Conservation (phyloP, 2,113 vertebrate species). For the Saccopteryx leptura region DNA sequence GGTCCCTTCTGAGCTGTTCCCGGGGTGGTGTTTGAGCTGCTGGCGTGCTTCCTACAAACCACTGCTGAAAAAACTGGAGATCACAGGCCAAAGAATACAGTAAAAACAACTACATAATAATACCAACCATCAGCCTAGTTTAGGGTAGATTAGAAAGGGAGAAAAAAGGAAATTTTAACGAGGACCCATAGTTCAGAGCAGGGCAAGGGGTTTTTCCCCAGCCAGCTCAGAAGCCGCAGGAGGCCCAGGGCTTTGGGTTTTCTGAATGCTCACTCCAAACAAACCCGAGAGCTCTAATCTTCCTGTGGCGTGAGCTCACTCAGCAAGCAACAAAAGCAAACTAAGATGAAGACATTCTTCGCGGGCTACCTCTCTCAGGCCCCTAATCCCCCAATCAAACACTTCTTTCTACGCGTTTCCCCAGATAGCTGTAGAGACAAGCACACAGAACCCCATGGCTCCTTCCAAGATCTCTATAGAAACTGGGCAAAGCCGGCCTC, state of each 20-base stretch:
- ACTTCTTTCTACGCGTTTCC: slow-evolving; percentile 24
- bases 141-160: not conserved
- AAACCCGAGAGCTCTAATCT: slow-evolving; percentile 49
- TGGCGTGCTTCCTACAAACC: slow-evolving; percentile 24
- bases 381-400: slow-evolving; percentile 73
- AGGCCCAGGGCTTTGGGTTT: not conserved
- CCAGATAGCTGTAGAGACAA: slow-evolving; percentile 37
- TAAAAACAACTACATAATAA: slow-evolving; percentile 40
- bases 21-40: not conserved
- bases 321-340: slow-evolving; percentile 63
- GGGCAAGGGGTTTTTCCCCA: not conserved
- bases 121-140: not conserved
- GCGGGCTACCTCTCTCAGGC: not conserved
- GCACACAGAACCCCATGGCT: not conserved
- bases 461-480: slow-evolving; percentile 36
- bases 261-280: slow-evolving; percentile 42
- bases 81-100: slow-evolving; percentile 54
- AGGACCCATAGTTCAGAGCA: slow-evolving; percentile 27
- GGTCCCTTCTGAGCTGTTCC: not conserved
- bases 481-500: not conserved
- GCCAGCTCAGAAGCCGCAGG: not conserved
- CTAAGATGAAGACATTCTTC: slow-evolving; percentile 69
- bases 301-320: not conserved
- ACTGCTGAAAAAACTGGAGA: not conserved
- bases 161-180: slow-evolving; percentile 48